These are phyloP conservation scores for Drosophila novamexicana DNA, from an alignment of 1,140 invertebrate species.

Conservation along the genomic window DNA sequence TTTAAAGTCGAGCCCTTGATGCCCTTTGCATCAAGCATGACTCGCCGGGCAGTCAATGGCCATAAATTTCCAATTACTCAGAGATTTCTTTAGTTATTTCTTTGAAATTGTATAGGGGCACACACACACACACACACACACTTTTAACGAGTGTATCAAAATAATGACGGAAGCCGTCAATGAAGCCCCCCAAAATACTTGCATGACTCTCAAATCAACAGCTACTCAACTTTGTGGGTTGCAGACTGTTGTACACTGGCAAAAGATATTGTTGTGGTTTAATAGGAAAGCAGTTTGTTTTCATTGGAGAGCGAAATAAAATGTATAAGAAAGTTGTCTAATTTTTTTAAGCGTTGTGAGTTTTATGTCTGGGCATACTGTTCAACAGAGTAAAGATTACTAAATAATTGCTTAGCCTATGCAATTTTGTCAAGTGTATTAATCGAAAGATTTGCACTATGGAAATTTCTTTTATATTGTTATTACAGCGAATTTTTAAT, in stretches of 20 bases:
- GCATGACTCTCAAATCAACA: slow-evolving; percentile 31
- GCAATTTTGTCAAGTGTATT: too few species aligned
- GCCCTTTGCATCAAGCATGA: slow-evolving; percentile 11
- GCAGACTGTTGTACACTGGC: slow-evolving; percentile 11
- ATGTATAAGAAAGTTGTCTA: not conserved
- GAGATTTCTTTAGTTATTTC: slow-evolving; percentile 15
- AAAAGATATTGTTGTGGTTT: not conserved
- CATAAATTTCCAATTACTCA: slow-evolving; percentile 34
- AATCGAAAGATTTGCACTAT: too few species aligned
- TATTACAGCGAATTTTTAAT: too few species aligned
- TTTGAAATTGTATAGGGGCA: slow-evolving; percentile 41
- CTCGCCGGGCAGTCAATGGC: not conserved
- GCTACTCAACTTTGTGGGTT: slow-evolving; percentile 19
- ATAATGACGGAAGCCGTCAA: slow-evolving; percentile 25
- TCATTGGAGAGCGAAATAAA: not conserved
- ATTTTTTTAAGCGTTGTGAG: not conserved
- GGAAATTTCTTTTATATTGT: too few species aligned
- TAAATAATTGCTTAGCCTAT: too few species aligned
- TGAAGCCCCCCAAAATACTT: slow-evolving; percentile 20
- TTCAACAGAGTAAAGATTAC: not conserved
- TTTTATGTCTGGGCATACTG: not conserved
- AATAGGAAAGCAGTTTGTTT: not conserved
- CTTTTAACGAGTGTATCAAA: slow-evolving; percentile 17
- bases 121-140: not conserved
- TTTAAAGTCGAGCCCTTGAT: not conserved